Evolutionary conservation across 2,113 vertebrate species (phyloP), one percentile per base, ranked within the genome.

Genomic region (Paralichthys olivaceus): DNA sequence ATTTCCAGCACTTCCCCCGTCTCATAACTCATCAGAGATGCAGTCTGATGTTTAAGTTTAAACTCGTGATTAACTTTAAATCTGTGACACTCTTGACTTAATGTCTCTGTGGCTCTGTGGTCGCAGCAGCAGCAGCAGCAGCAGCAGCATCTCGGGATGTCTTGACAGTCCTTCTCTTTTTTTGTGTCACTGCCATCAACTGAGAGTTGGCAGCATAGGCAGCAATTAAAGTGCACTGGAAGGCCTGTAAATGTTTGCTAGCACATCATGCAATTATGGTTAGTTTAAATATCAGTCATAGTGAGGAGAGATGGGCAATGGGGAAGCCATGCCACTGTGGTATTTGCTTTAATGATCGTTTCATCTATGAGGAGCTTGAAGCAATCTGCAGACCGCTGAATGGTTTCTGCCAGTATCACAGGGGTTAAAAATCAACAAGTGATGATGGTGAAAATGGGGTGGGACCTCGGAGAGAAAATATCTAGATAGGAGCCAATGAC

Each of bases 211-310:
- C 84, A 90, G 76, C 72, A 85, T 4, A 87, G 80, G 72, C 85
- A 54, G 68, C 79, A 90, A 91, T 92, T 90, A 92, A 77, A 80
- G 69, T 67, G 61, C 77, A 47, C 34, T 83, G 79, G 84, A 84
- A 85, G 79, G 86, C 75, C 79, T 82, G 75, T 78, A 89, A 86
- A 89, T 85, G 84, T 89, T 85, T 86, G 88, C 77, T 49, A 72
- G 83, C 90, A 89, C 72, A 90, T 93, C 87, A 73, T 89, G 85
- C 87, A 91, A 93, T 93, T 91, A 88, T 90, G 91, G 91, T 87
- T 51, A 71, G 65, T 77, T 88, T 89, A 84, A 90, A 76, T 85
- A 90, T 87, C 87, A 89, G 83, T 79, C 88, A 80, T 65, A 77
- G 71, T 62, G 75, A 73, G 14, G 80, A 79, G 79, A 74, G 83